Conservation (phyloP, 2,888 invertebrate genomes). For the Eristalinus aeneus region DNA sequence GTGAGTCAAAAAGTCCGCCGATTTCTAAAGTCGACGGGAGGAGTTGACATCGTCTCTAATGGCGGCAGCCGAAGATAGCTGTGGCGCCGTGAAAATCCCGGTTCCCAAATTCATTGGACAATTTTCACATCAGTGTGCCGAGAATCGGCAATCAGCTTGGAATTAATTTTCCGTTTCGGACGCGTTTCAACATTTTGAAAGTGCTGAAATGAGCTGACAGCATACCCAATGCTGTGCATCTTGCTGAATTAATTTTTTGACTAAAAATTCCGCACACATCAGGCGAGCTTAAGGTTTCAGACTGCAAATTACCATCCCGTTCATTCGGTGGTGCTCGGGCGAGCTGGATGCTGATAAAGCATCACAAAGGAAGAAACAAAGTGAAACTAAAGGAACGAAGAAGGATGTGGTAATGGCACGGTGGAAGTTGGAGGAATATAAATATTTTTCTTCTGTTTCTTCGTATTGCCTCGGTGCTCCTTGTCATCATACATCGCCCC, state of each 20-base stretch:
- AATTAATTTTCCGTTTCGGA: neutral
- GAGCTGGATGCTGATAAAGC: conserved; percentile 9
- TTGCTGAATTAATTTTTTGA: neutral
- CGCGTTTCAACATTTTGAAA: neutral
- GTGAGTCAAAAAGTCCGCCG: conserved; percentile 17
- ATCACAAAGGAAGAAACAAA: conserved; percentile 12
- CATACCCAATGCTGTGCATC: conserved; percentile 34
- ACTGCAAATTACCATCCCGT: conserved; percentile 64
- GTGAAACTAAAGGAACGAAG: conserved; percentile 1
- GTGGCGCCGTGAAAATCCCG: neutral
- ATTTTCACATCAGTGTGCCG: neutral
- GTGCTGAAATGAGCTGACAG: conserved; percentile 30
- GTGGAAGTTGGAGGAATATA: neutral
- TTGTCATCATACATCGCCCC: neutral
- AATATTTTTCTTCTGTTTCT: conserved; percentile 16
- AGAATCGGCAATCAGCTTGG: conserved; percentile 17
- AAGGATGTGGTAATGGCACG: neutral
- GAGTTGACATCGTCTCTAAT: conserved; percentile 9
- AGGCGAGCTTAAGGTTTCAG: conserved; percentile 63
- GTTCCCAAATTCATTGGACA: neutral
- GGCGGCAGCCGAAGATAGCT: neutral
- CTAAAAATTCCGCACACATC: conserved; percentile 37
- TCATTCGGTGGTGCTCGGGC: conserved; percentile 42
- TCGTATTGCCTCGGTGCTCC: neutral
- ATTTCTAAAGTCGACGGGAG: conserved; percentile 8